Base-by-base conservation (phyloP, 2,888 invertebrate species). In the Stenolophus ochropezus region DNA sequence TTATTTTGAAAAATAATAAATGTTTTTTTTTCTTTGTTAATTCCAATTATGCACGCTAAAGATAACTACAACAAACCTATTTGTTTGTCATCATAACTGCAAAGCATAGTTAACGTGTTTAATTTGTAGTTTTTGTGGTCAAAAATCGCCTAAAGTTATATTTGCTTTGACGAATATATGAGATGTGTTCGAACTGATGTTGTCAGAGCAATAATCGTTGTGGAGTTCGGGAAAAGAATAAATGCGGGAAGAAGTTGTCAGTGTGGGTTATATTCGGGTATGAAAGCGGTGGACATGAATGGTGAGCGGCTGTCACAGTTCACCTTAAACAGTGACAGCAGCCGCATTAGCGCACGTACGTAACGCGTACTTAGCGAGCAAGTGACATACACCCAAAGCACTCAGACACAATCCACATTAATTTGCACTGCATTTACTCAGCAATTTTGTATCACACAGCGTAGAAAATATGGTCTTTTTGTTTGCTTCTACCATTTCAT, bases 381-480 rank as follows among this genome's bases (percentile, higher is more conserved):
- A 61, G 73, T 80, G 80, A 80, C 80, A 69, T 80, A 56, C 61
- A 49, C 73, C 58, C 16, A 51, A 73, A 80, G 80, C 80, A 80
- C 80, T 83, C 82, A 83, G 83, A 83, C 82, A 83, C 81, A 83
- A 83, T 83, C 82, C 80, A 82, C 80, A 83, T 82, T 83, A 82
- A 83, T 83, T 82, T 83, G 73, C 82, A 76, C 58, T 82, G 81
- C 83, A 83, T 83, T 83, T 83, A 75, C 69, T 76, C 56, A 76
- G 81, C 69, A 81, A 81, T 81, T 81, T 81, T 76, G 69, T 81
- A 73, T 81, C 53, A 76, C 76, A 75, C 49, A 75, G 76, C 51
- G 51, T 49, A 61, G 71, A 80, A 80, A 80, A 80, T 69, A 42
- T 53, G 80, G 80, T 80, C 80, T 81, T 76, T 81, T 81, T 81